A percentile compares a stretch with the other conserved stretches of the same genome.
Evolutionary conservation across 1,140 invertebrate species (phyloP).

Genomic region (Drosophila mojavensis): DNA sequence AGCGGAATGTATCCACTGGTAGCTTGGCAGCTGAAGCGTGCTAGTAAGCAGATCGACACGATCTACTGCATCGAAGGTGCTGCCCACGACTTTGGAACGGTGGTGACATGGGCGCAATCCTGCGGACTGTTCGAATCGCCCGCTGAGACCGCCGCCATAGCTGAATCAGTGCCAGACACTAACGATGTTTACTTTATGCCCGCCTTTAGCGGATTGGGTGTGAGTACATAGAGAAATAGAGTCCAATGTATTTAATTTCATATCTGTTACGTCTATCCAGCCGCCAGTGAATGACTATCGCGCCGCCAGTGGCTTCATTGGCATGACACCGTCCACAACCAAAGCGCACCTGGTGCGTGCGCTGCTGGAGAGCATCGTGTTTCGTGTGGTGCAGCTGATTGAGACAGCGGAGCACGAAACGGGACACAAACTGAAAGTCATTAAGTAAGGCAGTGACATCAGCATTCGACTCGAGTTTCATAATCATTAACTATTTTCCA

Average conservation of each 20-base stretch:
- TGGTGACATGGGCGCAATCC: conserved; percentile 93
- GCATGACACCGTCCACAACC: conserved; percentile 91
- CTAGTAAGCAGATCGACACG: conserved; percentile 71
- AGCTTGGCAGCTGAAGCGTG: conserved; percentile 90
- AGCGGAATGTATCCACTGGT: conserved; percentile 94
- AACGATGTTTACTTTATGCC: conserved; percentile 96
- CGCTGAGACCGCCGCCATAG: conserved; percentile 88
- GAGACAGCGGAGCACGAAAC: conserved; percentile 89
- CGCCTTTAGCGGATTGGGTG: conserved; percentile 95
- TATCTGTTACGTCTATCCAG: conserved; percentile 84
- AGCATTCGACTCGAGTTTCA: neutral
- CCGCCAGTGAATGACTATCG: conserved; percentile 94
- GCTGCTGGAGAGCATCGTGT: conserved; percentile 94
- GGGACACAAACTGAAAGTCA: conserved; percentile 85
- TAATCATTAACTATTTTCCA: conserved; percentile 74
- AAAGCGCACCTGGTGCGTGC: conserved; percentile 92
- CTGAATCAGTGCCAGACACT: conserved; percentile 89
- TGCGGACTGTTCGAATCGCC: conserved; percentile 90
- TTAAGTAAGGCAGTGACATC: conserved; percentile 85
- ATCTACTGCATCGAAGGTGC: conserved; percentile 93
- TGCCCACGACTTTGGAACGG: conserved; percentile 93
- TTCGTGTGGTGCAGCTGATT: conserved; percentile 91
- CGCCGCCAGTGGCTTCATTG: conserved; percentile 93
- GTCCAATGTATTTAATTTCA: neutral
- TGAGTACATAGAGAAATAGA: conserved; percentile 81